Evolutionary conservation across 1,140 invertebrate species (phyloP), one percentile per base, ranked within the genome.

Genomic region (Heterodera schachtii): DNA sequence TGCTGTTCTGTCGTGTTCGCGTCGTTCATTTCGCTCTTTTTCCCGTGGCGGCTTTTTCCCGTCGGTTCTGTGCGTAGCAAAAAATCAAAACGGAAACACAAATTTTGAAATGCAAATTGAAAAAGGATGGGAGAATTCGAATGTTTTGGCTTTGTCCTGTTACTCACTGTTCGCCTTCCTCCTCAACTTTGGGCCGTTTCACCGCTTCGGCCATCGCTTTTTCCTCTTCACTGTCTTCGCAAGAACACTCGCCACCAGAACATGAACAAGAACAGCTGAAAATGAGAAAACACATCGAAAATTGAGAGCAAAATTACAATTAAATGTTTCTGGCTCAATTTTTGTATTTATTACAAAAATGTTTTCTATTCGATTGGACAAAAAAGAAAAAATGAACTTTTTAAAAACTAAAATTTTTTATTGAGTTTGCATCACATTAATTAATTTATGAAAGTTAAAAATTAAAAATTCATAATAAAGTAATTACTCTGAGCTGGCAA

Each of bases 241-340:
- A 88, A 13, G 87, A 88, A 66, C 87, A 88, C 77, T 88, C 87
- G 1, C 87, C 87, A 31, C 87, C 87, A 57, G 83, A 85, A 67
- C 87, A 88, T 1, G 88, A 89, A 66, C 87, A 88, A 8, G 87
- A 88, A 69, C 87, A 88, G 70, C 86, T 85, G 52, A 81, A 85
- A 19, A 41, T 21, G 9, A 49, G n/a, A n/a, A n/a, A n/a, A n/a
- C n/a, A n/a, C n/a, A n/a, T n/a, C n/a, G n/a, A n/a, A n/a, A n/a
- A n/a, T n/a, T n/a, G n/a, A n/a, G n/a, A n/a, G n/a, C n/a, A n/a
- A n/a, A n/a, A n/a, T n/a, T n/a, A n/a, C n/a, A n/a, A n/a, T n/a
- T n/a, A n/a, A n/a, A n/a, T n/a, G n/a, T n/a, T n/a, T n/a, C n/a
- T n/a, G n/a, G n/a, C n/a, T n/a, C n/a, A n/a, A n/a, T n/a, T n/a